phyloP scores from a whole-genome alignment of 1,140 invertebrate species.

The Drosophila tsacasi region DNA sequence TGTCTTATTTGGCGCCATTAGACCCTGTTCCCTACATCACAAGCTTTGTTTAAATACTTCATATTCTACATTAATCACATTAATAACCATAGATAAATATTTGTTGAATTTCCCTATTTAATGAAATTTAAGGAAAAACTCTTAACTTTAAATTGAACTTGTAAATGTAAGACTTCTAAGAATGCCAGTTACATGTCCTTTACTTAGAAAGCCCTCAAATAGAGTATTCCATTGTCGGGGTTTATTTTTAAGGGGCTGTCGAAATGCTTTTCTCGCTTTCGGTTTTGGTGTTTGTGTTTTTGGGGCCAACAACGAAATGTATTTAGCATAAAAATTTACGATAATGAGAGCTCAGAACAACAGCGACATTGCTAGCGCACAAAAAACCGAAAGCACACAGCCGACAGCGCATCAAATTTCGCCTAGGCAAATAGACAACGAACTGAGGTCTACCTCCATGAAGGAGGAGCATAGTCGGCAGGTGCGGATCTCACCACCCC shows the following conservation, averaged over 20 bases:
- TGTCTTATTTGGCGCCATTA: background rate
- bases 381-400: slow-evolving; percentile 8
- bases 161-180: background rate
- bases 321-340: slow-evolving; percentile 85
- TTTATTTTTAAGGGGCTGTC: background rate
- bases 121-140: background rate
- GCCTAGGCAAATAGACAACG: slow-evolving; percentile 64
- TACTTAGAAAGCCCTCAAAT: background rate
- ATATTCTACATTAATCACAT: background rate
- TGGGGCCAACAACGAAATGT: slow-evolving; percentile 72
- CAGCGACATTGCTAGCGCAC: slow-evolving; percentile 21
- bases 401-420: slow-evolving; percentile 53
- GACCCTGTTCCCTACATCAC: background rate
- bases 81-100: background rate
- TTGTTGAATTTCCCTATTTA: background rate
- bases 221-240: background rate
- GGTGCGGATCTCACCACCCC: background rate
- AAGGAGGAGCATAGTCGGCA: background rate
- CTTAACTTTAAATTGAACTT: background rate
- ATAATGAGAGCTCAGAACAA: slow-evolving; percentile 73
- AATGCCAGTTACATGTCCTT: background rate
- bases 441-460: slow-evolving; percentile 16
- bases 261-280: slow-evolving; percentile 40
- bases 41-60: background rate
- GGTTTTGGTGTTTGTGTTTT: slow-evolving; percentile 45